Evolutionary conservation across 1,140 invertebrate genomes (phyloP), one percentile per base, ranked within the genome.

Genomic region (Cydia fagiglandana): DNA sequence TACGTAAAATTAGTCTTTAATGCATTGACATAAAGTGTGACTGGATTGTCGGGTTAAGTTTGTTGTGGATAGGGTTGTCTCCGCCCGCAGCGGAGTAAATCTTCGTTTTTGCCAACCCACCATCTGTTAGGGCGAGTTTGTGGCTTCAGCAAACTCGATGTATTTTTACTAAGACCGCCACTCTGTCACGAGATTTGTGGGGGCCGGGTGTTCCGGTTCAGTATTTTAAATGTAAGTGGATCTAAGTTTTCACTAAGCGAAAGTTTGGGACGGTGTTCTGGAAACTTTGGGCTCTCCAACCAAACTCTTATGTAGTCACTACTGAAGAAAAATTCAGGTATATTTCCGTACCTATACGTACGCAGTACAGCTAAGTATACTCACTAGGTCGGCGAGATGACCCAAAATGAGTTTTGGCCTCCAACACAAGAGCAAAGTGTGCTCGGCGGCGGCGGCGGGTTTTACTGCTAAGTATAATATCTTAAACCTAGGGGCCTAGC

Each of bases 111-210:
- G 28, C 30, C 66, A 34, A 38, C 66, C 66, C 66, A 41, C 66
- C 66, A 70, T 70, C 66, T 70, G 66, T 70, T 70, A 41, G 66
- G 66, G 66, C 66, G 34, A 70, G 66, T 70, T 70, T 41, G 66
- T 70, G 66, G 66, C 34, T 70, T 41, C 17, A 2, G 66, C 34
- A 38, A 38, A 70, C 66, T 70, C 34, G 30, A 41, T 70, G 66
- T 70, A 70, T 70, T 70, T 70, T 70, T 70, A 70, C 66, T 70
- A 70, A 70, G 66, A 38, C 66, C 66, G 30, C 64, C 24, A 70
- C 66, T 70, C 66, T 70, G 45, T 70, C 34, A 38, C 66, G 3
- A 70, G 66, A 70, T 70, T 70, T 70, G 66, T 45, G 66, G 66
- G 64, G 28, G 15, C 38, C 66, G 15, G 38, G 28, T 34, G 64